Percentiles rank a stretch among this genome's conserved stretches.
phyloP scores from a whole-genome alignment of 1,140 invertebrate genomes.

The Elysia chlorotica region DNA sequence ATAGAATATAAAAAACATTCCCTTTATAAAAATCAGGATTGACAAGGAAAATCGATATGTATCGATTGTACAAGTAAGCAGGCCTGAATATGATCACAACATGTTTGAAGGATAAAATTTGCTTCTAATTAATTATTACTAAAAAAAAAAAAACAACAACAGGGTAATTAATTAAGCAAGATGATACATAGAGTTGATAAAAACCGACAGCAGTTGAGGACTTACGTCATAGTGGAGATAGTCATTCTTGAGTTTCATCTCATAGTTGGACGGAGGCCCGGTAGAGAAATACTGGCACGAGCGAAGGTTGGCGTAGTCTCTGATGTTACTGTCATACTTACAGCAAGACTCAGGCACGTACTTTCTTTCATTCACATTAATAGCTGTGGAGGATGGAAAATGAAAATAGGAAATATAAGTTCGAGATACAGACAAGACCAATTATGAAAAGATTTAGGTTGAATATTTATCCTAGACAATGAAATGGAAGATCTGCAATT shows the following conservation, averaged over 20 bases:
- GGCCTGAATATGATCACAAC: no score
- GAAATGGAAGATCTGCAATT: no score
- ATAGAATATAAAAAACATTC: no score
- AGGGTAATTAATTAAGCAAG: not conserved
- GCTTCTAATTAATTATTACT: not conserved
- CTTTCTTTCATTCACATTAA: no score
- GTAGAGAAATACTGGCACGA: constrained; percentile 32
- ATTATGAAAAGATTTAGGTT: no score
- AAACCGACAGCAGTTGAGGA: not conserved
- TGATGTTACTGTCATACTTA: constrained; percentile 28
- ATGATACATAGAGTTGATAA: not conserved
- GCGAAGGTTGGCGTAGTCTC: constrained; percentile 17
- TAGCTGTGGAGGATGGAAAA: no score
- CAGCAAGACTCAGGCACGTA: constrained; percentile 38
- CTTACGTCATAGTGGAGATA: constrained; percentile 37
- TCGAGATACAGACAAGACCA: no score
- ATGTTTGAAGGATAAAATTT: not conserved
- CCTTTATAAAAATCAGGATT: no score
- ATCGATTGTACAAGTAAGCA: no score
- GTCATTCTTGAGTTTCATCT: constrained; percentile 21
- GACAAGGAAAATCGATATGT: no score
- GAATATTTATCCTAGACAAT: no score
- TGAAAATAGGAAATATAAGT: no score
- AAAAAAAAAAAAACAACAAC: not conserved
- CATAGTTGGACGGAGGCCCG: constrained; percentile 32